These are phyloP conservation scores for Tricholaema leucomelas DNA, from an alignment of 2,113 vertebrate species.

Conservation along the genomic window DNA sequence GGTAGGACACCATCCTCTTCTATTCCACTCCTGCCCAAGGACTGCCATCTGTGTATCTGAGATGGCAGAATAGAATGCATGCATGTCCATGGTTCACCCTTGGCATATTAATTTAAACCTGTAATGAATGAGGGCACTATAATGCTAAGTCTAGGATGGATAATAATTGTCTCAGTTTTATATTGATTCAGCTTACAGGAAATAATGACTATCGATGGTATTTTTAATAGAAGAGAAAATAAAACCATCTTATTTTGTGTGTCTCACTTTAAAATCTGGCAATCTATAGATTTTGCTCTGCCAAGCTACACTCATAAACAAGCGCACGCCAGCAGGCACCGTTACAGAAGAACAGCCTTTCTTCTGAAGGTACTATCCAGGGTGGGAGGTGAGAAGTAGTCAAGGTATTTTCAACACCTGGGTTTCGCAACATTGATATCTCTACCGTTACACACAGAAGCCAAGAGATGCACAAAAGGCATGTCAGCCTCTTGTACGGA, in stretches of 20 bases:
- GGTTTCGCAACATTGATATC: not conserved
- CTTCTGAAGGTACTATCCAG: not conserved
- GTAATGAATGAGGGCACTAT: fast-evolving
- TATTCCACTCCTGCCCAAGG: not conserved
- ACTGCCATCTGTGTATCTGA: not conserved
- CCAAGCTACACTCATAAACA: not conserved
- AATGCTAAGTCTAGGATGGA: fast-evolving
- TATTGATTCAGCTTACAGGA: not conserved
- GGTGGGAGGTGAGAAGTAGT: not conserved
- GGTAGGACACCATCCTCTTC: not conserved
- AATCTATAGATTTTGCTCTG: not conserved
- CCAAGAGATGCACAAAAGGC: not conserved
- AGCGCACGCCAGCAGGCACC: not conserved
- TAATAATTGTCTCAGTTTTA: not conserved
- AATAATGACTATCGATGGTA: not conserved
- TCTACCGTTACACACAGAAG: not conserved
- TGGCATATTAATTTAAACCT: not conserved
- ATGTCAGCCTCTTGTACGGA: not conserved
- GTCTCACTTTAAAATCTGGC: not conserved
- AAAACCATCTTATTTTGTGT: not conserved
- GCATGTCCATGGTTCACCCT: not conserved
- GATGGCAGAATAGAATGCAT: not conserved
- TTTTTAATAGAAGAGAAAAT: not conserved
- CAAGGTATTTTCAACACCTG: not conserved
- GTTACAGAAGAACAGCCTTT: not conserved